Percentiles rank a stretch among this genome's conserved stretches.
Evolutionary conservation across 1,140 invertebrate species (phyloP).

Genomic region (Drosophila parvula): DNA sequence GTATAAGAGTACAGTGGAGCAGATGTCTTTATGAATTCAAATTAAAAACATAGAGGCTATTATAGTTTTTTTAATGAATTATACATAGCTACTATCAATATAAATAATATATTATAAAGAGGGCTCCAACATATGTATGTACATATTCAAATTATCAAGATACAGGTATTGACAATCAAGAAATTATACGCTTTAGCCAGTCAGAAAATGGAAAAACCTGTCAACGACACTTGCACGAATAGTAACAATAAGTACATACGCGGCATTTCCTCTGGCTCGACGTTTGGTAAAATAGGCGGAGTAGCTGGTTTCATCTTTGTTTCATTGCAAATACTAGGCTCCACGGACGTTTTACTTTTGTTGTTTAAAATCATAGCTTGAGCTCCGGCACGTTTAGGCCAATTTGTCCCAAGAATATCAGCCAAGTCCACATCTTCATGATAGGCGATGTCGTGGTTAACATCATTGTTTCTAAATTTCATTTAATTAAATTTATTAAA

Average conservation of each 20-base stretch:
- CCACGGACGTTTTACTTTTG: slow-evolving; percentile 11
- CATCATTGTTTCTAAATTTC: slow-evolving; percentile 19
- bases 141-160: too few relatives aligned
- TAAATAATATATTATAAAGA: too few relatives aligned
- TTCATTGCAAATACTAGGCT: background rate
- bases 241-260: slow-evolving; percentile 24
- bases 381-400: slow-evolving; percentile 66
- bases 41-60: too few relatives aligned
- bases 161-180: too few relatives aligned
- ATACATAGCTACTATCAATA: too few relatives aligned
- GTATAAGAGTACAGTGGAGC: slow-evolving; percentile 13
- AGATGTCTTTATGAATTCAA: background rate
- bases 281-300: slow-evolving; percentile 5
- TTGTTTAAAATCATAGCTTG: slow-evolving; percentile 55
- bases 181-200: too few relatives aligned
- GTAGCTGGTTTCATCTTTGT: slow-evolving; percentile 10
- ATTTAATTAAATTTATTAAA: background rate
- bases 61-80: too few relatives aligned
- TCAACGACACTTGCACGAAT: background rate
- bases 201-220: background rate
- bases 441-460: slow-evolving; percentile 30
- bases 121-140: too few relatives aligned
- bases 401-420: slow-evolving; percentile 81
- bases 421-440: slow-evolving; percentile 71
- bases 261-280: slow-evolving; percentile 16